Conservation (phyloP, 2,797 vertebrate genomes). For the Holocentrus rufus region DNA sequence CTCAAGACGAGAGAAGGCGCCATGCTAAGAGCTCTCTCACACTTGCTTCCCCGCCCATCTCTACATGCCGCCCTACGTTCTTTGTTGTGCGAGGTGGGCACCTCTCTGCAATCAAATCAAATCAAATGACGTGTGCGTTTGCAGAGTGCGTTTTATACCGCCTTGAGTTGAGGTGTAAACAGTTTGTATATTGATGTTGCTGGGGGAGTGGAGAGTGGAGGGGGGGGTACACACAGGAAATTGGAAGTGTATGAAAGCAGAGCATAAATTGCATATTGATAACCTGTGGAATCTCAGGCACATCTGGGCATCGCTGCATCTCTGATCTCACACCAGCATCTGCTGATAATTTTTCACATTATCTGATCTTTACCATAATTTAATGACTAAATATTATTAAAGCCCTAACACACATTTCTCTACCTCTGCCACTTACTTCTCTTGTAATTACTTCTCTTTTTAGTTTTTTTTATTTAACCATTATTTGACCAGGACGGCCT, state of each 20-base stretch:
- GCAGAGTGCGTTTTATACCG: background rate
- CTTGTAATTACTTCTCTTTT: background rate
- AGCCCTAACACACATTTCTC: background rate
- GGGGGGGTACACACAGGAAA: background rate
- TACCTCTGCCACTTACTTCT: background rate
- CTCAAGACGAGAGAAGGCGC: too few relatives aligned
- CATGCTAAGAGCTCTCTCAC: too few relatives aligned
- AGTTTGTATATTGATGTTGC: slow-evolving; percentile 59
- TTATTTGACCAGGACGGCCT: too few relatives aligned
- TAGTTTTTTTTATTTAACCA: too few relatives aligned
- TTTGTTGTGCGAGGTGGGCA: background rate
- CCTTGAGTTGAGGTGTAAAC: background rate
- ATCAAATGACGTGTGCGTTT: slow-evolving; percentile 1
- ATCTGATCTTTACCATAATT: slow-evolving; percentile 11
- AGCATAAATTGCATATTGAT: slow-evolving; percentile 36
- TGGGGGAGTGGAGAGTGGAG: too few relatives aligned
- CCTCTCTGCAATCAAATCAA: background rate
- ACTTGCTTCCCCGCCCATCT: background rate
- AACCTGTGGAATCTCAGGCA: slow-evolving; percentile 33
- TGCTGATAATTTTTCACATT: slow-evolving; percentile 10
- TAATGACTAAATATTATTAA: background rate
- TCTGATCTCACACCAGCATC: background rate
- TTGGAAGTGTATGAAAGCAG: slow-evolving; percentile 16
- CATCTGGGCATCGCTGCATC: background rate
- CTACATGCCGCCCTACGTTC: background rate